Base-by-base conservation (phyloP, 2,888 invertebrate genomes). In the Galerucella nymphaeae region DNA sequence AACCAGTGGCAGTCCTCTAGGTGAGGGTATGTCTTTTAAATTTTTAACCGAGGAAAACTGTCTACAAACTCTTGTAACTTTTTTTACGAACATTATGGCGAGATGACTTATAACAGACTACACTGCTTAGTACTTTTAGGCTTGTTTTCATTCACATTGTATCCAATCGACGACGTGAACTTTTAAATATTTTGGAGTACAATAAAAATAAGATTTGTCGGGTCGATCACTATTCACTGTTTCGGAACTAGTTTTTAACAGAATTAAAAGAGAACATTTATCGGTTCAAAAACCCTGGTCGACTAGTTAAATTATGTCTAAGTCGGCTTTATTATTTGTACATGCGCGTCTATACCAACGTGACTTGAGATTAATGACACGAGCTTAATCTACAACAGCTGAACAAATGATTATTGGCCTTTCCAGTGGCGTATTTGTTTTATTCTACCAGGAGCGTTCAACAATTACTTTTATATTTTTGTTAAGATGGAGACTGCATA, bases 1-100 rank as follows among this genome's bases (percentile, higher is more conserved):
- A 5, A 89, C 70, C 2, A 89, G 2, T 2, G 89, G 89, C 41
- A 88, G 78, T 2, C 87, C 86, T 72, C 80, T 84, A 0, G 88
- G 85, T 2, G 85, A 74, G 1, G 90, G 90, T 72, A 89, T 84
- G 16, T 72, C 71, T 20, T 62, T 57, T 30, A 75, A 77, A 53
- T 64, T 75, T 48, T 70, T 18, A 41, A 42, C 41, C 18, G 61
- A 16, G 18, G 16, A 41, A 18, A 41, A 62, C 5, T 42, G 16
- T 13, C 55, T 61, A 13, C 48, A 55, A 57, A 30, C 53, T 62
- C 58, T 69, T 5, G 20, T 55, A 18, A 42, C n/a, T 66, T 53
- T 66, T 53, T 41, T 38, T 55, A n/a, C 41, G 18, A 53, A 65
- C 53, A 65, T 65, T 63, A 42, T 63, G 13, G 8, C 63, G 42